These are phyloP conservation scores for Pangasius djambal DNA, from an alignment of 2,797 vertebrate species.

Conservation along the genomic window DNA sequence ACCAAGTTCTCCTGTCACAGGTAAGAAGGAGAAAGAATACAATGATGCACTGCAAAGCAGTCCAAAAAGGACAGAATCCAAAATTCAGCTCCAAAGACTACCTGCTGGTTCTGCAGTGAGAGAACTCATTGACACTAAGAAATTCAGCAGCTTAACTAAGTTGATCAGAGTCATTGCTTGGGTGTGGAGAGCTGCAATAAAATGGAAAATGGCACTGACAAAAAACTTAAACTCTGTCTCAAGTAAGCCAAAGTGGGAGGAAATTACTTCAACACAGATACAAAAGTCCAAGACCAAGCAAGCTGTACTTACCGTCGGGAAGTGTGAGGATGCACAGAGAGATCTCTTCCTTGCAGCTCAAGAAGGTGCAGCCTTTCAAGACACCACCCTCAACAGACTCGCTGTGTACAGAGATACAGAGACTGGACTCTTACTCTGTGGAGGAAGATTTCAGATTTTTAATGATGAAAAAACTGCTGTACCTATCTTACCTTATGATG, in stretches of 20 bases:
- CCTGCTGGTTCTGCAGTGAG: no score
- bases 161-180: no score
- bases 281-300: not conserved
- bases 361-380: not conserved
- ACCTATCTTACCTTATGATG: not conserved
- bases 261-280: not conserved
- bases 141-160: no score
- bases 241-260: slow-evolving; percentile 15
- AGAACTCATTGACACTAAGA: no score
- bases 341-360: not conserved
- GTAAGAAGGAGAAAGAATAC: no score
- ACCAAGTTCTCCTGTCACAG: no score
- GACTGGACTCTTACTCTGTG: not conserved
- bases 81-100: no score
- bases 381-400: not conserved
- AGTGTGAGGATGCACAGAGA: not conserved
- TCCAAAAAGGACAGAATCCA: no score
- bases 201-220: not conserved
- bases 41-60: no score
- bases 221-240: not conserved
- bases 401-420: not conserved
- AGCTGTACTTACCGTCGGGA: not conserved
- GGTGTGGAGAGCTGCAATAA: no score
- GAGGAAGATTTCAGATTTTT: slow-evolving; percentile 4
- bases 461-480: not conserved